A percentile compares a stretch with the other conserved stretches of the same genome.
phyloP scores from a whole-genome alignment of 2,113 vertebrate genomes.

The Redunca redunca region DNA sequence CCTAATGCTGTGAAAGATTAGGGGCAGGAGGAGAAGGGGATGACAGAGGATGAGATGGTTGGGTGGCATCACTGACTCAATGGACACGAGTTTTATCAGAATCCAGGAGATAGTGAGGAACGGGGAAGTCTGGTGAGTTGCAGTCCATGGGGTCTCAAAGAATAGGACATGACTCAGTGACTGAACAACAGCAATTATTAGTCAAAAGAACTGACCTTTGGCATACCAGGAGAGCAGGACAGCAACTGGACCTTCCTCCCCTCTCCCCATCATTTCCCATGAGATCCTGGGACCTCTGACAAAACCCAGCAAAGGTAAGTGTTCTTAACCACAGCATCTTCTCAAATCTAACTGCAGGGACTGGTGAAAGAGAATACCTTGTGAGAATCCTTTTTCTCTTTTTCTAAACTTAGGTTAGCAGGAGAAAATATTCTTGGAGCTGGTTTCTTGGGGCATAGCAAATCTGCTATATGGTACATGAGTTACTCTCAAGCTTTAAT shows the following conservation, averaged over 20 bases:
- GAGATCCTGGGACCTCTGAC: not conserved
- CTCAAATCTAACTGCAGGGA: not conserved
- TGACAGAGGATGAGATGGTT: no score
- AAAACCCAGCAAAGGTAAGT: not conserved
- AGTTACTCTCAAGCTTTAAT: not conserved
- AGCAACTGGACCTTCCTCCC: not conserved
- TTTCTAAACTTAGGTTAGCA: not conserved
- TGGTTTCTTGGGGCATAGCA: not conserved
- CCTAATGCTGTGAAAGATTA: no score
- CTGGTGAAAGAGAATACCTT: fast-evolving
- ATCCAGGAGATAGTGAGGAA: no score
- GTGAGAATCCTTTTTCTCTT: not conserved
- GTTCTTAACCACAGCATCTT: not conserved
- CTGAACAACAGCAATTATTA: not conserved
- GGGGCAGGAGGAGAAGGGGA: no score
- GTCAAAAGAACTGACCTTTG: not conserved
- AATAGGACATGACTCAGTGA: not conserved
- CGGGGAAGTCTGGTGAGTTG: no score
- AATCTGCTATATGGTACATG: not conserved
- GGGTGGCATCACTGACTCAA: no score
- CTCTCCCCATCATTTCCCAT: not conserved
- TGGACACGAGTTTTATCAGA: no score
- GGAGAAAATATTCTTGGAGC: not conserved
- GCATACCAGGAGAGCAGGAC: not conserved
- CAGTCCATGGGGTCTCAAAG: not conserved